Evolutionary conservation across 2,113 vertebrate genomes (phyloP).

Genomic region (Miniopterus natalensis): DNA sequence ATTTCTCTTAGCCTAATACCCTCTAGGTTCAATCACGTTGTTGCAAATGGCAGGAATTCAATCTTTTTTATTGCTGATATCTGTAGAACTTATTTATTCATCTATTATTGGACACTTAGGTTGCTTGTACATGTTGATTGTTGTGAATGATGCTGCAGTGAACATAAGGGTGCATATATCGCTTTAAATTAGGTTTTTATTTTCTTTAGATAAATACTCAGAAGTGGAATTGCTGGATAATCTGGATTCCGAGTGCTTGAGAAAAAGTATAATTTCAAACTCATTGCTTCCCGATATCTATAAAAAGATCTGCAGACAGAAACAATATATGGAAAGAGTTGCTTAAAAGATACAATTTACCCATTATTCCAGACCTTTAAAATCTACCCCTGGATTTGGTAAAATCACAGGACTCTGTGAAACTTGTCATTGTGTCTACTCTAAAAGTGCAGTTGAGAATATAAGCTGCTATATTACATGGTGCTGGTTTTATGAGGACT

Average conservation of each 20-base stretch:
- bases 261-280: conserved; percentile 2
- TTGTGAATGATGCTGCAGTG: neutral
- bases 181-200: neutral
- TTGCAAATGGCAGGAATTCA: neutral
- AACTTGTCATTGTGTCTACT: conserved; percentile 18
- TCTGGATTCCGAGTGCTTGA: neutral
- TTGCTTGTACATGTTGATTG: neutral
- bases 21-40: neutral
- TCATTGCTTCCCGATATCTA: neutral
- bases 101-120: neutral
- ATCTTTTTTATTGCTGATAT: neutral
- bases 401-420: neutral
- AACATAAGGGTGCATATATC: neutral
- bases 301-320: conserved; percentile 4
- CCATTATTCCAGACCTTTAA: conserved; percentile 21
- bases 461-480: conserved; percentile 71
- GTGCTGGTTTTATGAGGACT: conserved; percentile 76
- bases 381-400: neutral
- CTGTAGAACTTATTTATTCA: neutral
- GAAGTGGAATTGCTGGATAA: neutral
- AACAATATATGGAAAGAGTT: neutral
- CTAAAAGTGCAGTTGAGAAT: neutral
- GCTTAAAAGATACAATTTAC: neutral
- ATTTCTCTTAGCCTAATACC: neutral
- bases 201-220: neutral